Conservation (phyloP, 2,113 vertebrate genomes). For the Glareola pratincola region DNA sequence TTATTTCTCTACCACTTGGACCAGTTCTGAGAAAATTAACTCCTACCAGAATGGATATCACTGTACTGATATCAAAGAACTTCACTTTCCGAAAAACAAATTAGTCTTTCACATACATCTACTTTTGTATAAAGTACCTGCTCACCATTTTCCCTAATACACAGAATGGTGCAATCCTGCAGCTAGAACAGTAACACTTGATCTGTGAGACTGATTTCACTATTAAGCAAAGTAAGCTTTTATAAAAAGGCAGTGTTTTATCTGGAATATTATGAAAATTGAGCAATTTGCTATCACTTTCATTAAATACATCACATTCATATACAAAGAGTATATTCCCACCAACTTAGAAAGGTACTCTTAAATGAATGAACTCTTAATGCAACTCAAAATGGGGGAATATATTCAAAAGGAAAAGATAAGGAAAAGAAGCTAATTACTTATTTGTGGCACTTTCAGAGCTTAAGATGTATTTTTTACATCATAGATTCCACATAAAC, state of each 20-base stretch:
- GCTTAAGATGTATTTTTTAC: not conserved
- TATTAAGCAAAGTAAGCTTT: not conserved
- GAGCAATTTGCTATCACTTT: not conserved
- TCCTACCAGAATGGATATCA: not conserved
- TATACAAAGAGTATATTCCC: not conserved
- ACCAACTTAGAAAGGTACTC: not conserved
- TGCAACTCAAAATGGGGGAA: not conserved
- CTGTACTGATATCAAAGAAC: not conserved
- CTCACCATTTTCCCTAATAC: not conserved
- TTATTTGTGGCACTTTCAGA: not conserved
- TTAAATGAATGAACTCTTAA: not conserved
- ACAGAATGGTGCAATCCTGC: not conserved
- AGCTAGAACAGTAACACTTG: not conserved
- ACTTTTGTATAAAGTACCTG: not conserved
- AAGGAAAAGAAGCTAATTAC: not conserved
- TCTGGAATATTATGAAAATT: not conserved
- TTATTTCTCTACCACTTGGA: not conserved
- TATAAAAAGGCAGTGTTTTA: not conserved
- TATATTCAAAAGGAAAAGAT: not conserved
- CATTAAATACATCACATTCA: not conserved
- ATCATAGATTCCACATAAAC: not conserved
- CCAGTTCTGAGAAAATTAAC: not conserved
- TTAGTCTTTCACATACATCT: not conserved
- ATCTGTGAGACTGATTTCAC: not conserved
- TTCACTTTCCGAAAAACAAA: not conserved